Percentiles rank a stretch among this genome's conserved stretches.
Conservation (phyloP, 35 echinoderm and acorn worm species). For the Acanthaster planci region DNA sequence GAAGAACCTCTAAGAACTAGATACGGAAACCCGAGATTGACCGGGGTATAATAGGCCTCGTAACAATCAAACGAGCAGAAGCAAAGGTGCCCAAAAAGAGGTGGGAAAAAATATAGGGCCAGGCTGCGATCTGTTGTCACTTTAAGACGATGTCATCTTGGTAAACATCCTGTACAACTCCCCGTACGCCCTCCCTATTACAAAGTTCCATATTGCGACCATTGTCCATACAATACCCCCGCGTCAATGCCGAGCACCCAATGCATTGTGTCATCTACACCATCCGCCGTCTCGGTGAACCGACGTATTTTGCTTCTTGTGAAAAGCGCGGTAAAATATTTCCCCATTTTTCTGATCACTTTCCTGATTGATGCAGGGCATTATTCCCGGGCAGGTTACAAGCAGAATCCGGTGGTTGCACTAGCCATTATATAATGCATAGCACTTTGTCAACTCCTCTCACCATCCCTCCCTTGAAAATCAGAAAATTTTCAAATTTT, state of each 20-base stretch:
- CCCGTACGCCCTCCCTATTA: background rate
- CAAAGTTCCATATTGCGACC: too few species aligned
- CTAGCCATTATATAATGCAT: background rate
- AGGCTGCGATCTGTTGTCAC: background rate
- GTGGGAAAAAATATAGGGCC: background rate
- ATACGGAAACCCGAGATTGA: constrained; percentile 9
- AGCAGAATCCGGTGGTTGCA: background rate
- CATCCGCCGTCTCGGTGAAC: background rate
- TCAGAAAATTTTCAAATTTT: too few species aligned
- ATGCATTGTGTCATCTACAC: background rate
- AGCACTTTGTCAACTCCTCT: background rate
- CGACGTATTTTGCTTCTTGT: background rate
- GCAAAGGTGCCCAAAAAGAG: background rate
- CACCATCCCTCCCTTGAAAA: too few species aligned
- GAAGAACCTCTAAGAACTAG: background rate
- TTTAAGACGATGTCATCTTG: constrained; percentile 8
- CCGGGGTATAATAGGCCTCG: constrained; percentile 3
- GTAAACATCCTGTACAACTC: background rate
- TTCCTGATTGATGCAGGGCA: too few species aligned
- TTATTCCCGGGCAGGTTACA: too few species aligned
- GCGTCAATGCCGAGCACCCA: background rate
- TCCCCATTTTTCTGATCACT: background rate
- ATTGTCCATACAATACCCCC: too few species aligned
- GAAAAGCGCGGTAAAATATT: background rate
- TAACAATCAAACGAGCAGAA: background rate